These are phyloP conservation scores for Diaperis boleti DNA, from an alignment of 2,888 invertebrate genomes.

Conservation along the genomic window DNA sequence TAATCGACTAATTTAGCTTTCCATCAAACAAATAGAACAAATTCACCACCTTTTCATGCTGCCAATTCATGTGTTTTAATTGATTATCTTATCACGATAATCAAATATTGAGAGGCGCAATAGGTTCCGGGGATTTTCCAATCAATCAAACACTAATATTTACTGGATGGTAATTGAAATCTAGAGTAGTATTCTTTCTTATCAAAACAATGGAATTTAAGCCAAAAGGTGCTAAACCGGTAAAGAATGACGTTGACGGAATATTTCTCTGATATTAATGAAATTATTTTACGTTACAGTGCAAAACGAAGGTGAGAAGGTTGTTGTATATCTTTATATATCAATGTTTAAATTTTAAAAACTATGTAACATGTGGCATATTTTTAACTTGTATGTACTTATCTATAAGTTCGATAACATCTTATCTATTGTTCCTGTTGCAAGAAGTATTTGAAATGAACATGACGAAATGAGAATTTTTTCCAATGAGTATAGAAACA, in stretches of 20 bases:
- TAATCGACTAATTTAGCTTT: constrained; percentile 14
- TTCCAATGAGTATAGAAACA: constrained; percentile 10
- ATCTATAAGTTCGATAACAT: constrained; percentile 11
- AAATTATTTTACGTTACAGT: no score
- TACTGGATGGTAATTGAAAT: constrained; percentile 12
- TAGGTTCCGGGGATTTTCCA: constrained; percentile 11
- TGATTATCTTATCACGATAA: constrained; percentile 33
- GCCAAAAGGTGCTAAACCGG: no score
- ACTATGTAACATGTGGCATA: no score
- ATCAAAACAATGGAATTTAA: no score
- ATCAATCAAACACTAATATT: constrained; percentile 14
- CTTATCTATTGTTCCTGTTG: constrained; percentile 24
- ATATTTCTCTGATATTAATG: no score
- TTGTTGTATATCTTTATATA: no score
- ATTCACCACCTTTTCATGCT: not conserved
- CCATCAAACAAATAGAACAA: constrained; percentile 3
- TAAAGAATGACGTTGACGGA: no score
- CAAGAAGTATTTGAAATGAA: constrained; percentile 12
- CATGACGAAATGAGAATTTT: constrained; percentile 20
- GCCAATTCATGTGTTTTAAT: constrained; percentile 17
- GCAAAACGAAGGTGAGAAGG: no score
- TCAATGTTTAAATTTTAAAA: no score
- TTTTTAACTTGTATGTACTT: not conserved
- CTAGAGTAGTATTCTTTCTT: no score
- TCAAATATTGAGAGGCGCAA: constrained; percentile 24